Evolutionary conservation across 2,113 vertebrate species (phyloP).

Genomic region (Casuarius casuarius): DNA sequence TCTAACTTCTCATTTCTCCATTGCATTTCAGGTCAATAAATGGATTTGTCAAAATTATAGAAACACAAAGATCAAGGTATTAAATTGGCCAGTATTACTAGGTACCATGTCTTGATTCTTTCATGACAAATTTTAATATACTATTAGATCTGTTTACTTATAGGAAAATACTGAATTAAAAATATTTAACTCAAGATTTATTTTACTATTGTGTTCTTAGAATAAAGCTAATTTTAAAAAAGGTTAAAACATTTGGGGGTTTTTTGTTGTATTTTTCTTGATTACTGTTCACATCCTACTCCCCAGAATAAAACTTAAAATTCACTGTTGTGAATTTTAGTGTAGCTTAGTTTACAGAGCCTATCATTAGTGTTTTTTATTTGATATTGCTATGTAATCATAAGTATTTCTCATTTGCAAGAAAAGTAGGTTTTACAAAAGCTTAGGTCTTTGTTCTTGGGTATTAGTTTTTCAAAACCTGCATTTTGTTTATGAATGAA

Average conservation of each 20-base stretch:
- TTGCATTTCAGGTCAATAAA: slow-evolving; percentile 89
- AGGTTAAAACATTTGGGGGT: background rate
- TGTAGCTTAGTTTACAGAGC: background rate
- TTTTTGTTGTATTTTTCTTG: background rate
- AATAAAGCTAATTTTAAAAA: background rate
- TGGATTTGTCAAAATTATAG: slow-evolving; percentile 90
- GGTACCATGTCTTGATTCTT: background rate
- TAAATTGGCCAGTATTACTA: slow-evolving; percentile 42
- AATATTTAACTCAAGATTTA: background rate
- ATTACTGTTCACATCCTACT: background rate
- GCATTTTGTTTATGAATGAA: background rate
- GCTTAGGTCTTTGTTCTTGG: background rate
- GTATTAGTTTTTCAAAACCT: background rate
- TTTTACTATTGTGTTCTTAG: background rate
- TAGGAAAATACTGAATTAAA: background rate
- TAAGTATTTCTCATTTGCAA: background rate
- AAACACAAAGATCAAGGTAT: slow-evolving; percentile 94
- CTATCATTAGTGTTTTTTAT: background rate
- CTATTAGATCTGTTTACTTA: background rate
- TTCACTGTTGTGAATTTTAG: background rate
- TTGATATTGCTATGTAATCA: background rate
- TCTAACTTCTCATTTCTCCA: background rate
- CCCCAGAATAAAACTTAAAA: background rate
- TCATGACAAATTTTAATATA: background rate
- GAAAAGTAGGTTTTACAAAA: background rate